Base-by-base conservation (phyloP, 1,140 invertebrate genomes). In the Lethrus apterus region DNA sequence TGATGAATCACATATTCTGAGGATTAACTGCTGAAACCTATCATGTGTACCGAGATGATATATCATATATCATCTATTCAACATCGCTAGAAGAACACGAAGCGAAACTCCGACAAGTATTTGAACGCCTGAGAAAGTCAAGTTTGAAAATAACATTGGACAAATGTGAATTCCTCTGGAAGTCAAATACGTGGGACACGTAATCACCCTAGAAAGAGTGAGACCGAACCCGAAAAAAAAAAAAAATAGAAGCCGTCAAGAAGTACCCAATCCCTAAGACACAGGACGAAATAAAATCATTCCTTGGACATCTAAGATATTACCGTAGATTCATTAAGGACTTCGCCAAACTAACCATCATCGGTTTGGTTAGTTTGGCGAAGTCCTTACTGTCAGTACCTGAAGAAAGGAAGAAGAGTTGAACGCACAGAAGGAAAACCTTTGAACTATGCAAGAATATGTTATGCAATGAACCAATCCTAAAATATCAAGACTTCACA, bases 401-500 rank as follows among this genome's bases (percentile, higher is more conserved):
- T 38, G 8, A 17, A 9, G 13, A 38, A 15, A 20, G 13, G 19
- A 33, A 4, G 5, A 5, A 8, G 4, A 33, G 14, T 13, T 33
- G 31, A 8, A 7, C 4, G 5, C 5, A 33, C 5, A 5, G 31
- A 33, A 7, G 9, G 13, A 15, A 15, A 5, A 8, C 14, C 14
- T 33, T 33, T 33, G 14, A 51, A 47, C 8, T 29, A 11, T 51
- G 48, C 31, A 40, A 54, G 32, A 36, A 47, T 15, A 43, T 54
- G 4, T 21, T 38, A 7, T 47, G 31, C 19, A 54, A 48, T 29
- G 43, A 45, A 24, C 51, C 51, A 3, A 44, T 52, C 8, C 31
- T 52, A 21, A 33, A 49, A 42, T 50, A 43, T 26, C 51, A 48
- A 1, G 46, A 50, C 43, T 54, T 51, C 15, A 11, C 14, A 4